Evolutionary conservation across 2,888 invertebrate genomes (phyloP), one percentile per base, ranked within the genome.

Genomic region (Melitaea athalia): DNA sequence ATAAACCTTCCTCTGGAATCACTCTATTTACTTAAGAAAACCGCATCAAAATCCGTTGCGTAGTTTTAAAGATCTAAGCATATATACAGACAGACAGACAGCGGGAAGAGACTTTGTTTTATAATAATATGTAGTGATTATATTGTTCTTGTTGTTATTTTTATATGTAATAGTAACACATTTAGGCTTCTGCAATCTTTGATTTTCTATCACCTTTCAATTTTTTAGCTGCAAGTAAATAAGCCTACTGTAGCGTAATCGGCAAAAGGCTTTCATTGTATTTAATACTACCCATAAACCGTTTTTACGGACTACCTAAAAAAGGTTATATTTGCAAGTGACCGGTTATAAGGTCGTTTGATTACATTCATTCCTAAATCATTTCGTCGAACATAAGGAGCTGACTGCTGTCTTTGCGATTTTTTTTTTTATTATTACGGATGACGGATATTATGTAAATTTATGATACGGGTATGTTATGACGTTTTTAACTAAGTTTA

Each of bases 281-380:
- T 68, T 70, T 64, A 67, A 65, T 68, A 64, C 64, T 49, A 62
- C 68, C 55, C 59, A 68, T 68, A 64, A 68, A 67, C 31, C 42
- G 67, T 67, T 70, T 70, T 70, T 62, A 70, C 61, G 42, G 42
- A 61, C 33, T 52, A 62, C 53, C 64, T 62, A 59, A 64, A 49
- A 64, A 69, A 69, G 55, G 61, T 65, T 62, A 62, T 68, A 64
- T 69, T 65, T 65, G 68, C 61, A 57, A 57, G 17, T 62, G 68
- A 57, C 61, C 68, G 49, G 61, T 59, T 65, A 64, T 57, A 61
- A 61, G 63, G 63, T 59, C 45, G 42, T 47, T 59, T 57, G 52
- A 42, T 63, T 57, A 57, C 24, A 61, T 49, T 61, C 49, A 45
- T 63, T 31, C 49, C n/a, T 38, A 53, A 52, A 68, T 52, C 50